These are phyloP conservation scores for Chlorops oryzae DNA, from an alignment of 1,140 invertebrate genomes.

Conservation along the genomic window DNA sequence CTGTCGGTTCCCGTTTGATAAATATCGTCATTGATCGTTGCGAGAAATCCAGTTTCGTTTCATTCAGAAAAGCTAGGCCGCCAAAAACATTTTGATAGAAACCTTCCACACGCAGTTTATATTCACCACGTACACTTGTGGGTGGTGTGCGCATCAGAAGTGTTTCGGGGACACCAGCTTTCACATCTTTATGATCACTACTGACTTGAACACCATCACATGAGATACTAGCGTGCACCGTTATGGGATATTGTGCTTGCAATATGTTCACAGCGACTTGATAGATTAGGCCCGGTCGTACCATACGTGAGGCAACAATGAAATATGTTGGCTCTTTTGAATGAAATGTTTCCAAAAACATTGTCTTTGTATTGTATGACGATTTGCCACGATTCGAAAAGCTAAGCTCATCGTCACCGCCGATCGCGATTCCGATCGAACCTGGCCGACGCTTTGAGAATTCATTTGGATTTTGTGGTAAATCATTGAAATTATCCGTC, in stretches of 20 bases:
- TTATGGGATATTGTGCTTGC: conserved; percentile 64
- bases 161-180: conserved; percentile 74
- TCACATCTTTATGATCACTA: conserved; percentile 67
- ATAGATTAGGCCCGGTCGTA: conserved; percentile 81
- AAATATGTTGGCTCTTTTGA: conserved; percentile 63
- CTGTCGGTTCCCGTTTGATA: too few species aligned
- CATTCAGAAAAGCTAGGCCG: conserved; percentile 77
- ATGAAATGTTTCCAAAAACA: conserved; percentile 35
- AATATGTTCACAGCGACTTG: conserved; percentile 74
- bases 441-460: conserved; percentile 25
- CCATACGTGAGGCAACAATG: conserved; percentile 76
- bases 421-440: background rate
- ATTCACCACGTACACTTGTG: conserved; percentile 73
- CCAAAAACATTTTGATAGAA: conserved; percentile 76
- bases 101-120: conserved; percentile 82
- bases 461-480: conserved; percentile 24
- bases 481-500: conserved; percentile 28
- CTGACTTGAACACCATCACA: conserved; percentile 81
- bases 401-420: conserved; percentile 27
- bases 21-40: conserved; percentile 92
- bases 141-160: conserved; percentile 78
- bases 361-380: conserved; percentile 32
- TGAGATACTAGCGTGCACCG: conserved; percentile 75
- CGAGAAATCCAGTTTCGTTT: conserved; percentile 72
- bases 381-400: conserved; percentile 33